Percentiles rank a stretch among this genome's conserved stretches.
These are phyloP conservation scores for Urosaurus nigricauda DNA, from an alignment of 2,797 vertebrate species.

Conservation along the genomic window DNA sequence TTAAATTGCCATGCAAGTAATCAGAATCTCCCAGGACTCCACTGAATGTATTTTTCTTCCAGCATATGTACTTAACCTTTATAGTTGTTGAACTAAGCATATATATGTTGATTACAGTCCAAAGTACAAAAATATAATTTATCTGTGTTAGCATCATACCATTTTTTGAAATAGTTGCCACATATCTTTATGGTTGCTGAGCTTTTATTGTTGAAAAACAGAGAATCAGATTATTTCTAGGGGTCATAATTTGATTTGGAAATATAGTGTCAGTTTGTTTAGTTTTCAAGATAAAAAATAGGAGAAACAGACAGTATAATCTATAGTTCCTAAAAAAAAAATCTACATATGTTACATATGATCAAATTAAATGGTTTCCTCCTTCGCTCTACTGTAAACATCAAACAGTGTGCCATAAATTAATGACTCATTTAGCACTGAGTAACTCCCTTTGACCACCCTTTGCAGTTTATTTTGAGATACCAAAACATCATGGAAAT, in stretches of 20 bases:
- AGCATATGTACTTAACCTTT: not conserved
- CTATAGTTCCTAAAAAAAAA: not conserved
- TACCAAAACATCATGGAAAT: conserved; percentile 22
- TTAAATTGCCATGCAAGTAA: not conserved
- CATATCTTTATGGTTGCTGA: not conserved
- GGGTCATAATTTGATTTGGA: not conserved
- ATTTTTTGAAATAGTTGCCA: not conserved
- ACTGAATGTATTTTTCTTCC: not conserved
- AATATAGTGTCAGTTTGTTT: not conserved
- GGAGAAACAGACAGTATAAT: not conserved
- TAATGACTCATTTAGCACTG: not conserved
- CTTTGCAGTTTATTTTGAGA: not conserved
- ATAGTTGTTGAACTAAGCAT: not conserved
- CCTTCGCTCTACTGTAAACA: not conserved
- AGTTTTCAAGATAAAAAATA: not conserved
- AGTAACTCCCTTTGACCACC: not conserved
- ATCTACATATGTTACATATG: not conserved
- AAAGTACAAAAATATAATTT: not conserved
- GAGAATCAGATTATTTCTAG: not conserved
- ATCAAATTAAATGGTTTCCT: not conserved
- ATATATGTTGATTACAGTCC: not conserved
- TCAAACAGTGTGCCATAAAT: not conserved
- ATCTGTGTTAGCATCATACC: not conserved
- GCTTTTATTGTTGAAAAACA: not conserved
- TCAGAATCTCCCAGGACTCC: not conserved